Evolutionary conservation across 2,797 vertebrate genomes (phyloP), one percentile per base, ranked within the genome.

Genomic region (Corythornis leucogaster): DNA sequence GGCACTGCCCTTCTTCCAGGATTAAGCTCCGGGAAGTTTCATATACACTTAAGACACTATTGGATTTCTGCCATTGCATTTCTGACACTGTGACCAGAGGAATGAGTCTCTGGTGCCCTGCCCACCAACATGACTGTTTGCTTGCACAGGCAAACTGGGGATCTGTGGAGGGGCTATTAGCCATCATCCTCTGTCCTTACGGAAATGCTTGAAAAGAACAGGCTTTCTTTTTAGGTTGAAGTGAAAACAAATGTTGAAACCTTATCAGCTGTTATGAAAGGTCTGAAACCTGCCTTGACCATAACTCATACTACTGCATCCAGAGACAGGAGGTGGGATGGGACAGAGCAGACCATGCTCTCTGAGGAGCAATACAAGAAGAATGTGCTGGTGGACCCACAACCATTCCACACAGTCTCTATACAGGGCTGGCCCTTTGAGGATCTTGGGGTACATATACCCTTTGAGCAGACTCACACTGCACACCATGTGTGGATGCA

Each of bases 191-290:
- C 26, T 2, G 1, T 66, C 45, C 30, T 50, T 0, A 0, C 3
- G 6, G 45, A 86, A 92, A 50, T 5, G 2, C 35, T 71, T 62
- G 26, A 16, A 55, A 33, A 76, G 15, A 13, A 43, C 43, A 78
- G 68, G 6, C 48, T 91, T 85, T 79, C 59, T 33, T 77, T 83
- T 75, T 2, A 2, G 45, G 30, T 50, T n/a, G 38, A 80, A 95
- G 46, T 35, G 59, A 92, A 88, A 92, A 66, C 80, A 90, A 90
- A 73, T 51, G n/a, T 50, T 92, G 80, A 81, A 94, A 91, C 31
- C 31, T 69, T 88, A 90, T 69, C 9, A 0, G 70, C 69, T 92
- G 74, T 94, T 95, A 69, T 53, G 87, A 84, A 63, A 78, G 43
- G 43, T 81, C 74, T 66, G 74, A 91, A 86, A 78, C 20, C 30